Evolutionary conservation across 2,797 vertebrate species (phyloP).

Genomic region (Hoplostethus atlanticus): DNA sequence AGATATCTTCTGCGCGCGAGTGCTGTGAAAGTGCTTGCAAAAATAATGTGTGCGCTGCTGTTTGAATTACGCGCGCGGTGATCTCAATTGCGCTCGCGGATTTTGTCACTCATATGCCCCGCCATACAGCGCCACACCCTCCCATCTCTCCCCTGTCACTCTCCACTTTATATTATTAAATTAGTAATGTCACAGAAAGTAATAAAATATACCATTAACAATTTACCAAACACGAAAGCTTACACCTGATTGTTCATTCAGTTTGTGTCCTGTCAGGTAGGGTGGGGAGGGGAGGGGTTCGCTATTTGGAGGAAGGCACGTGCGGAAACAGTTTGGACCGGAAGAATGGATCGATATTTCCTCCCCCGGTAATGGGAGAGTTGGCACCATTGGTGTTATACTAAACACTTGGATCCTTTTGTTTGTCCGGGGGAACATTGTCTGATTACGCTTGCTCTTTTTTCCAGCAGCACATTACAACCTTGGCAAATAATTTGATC

Average conservation of each 20-base stretch:
- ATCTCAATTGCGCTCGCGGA: too few relatives aligned
- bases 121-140: conserved; percentile 1
- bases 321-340: conserved; percentile 29
- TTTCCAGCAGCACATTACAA: neutral
- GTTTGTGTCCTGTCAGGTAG: conserved; percentile 17
- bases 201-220: too few relatives aligned
- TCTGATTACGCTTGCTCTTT: conserved; percentile 14
- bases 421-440: neutral
- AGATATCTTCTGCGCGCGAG: too few relatives aligned
- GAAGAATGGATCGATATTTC: conserved; percentile 57
- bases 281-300: conserved; percentile 30
- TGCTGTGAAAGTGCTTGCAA: too few relatives aligned
- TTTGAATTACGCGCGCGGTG: too few relatives aligned
- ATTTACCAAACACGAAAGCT: too few relatives aligned
- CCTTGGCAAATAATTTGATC: too few relatives aligned
- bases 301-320: conserved; percentile 25
- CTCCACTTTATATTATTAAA: neutral
- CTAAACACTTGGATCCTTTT: neutral
- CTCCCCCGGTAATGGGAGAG: conserved; percentile 44
- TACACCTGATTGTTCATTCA: conserved; percentile 36
- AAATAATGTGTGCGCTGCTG: too few relatives aligned
- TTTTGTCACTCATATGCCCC: too few relatives aligned
- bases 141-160: neutral
- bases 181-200: neutral
- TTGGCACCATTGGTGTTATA: conserved; percentile 32